Conservation (phyloP, 2,797 vertebrate genomes). For the Siniperca scherzeri region DNA sequence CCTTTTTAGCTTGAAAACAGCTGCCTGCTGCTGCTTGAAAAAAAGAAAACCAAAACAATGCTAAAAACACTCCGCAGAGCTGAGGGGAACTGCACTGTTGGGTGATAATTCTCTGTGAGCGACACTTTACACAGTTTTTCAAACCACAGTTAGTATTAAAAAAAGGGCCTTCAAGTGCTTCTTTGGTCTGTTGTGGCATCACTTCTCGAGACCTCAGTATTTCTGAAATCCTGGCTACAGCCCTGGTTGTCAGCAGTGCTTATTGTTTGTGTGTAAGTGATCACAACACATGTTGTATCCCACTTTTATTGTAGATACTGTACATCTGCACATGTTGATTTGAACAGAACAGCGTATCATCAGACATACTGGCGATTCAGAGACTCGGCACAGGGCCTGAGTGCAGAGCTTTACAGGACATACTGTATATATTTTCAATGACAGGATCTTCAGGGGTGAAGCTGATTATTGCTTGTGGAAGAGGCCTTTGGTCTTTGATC, state of each 20-base stretch:
- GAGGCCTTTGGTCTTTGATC: conserved; percentile 70
- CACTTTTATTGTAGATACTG: conserved; percentile 57
- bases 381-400: neutral
- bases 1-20: too few species aligned
- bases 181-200: too few species aligned
- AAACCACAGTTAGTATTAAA: too few species aligned
- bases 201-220: neutral
- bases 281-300: conserved; percentile 3
- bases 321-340: neutral
- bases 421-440: neutral
- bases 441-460: neutral
- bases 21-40: too few species aligned
- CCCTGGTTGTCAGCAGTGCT: neutral
- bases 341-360: neutral
- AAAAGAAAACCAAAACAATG: neutral
- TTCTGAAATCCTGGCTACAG: neutral
- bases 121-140: too few species aligned
- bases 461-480: conserved; percentile 31
- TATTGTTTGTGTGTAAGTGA: neutral
- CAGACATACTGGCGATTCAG: neutral
- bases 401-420: conserved; percentile 10
- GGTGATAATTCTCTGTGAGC: neutral
- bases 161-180: too few species aligned
- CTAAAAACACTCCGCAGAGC: neutral
- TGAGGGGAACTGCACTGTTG: neutral